Base-by-base conservation (phyloP, 2,113 vertebrate genomes). In the Zosterops japonicus region DNA sequence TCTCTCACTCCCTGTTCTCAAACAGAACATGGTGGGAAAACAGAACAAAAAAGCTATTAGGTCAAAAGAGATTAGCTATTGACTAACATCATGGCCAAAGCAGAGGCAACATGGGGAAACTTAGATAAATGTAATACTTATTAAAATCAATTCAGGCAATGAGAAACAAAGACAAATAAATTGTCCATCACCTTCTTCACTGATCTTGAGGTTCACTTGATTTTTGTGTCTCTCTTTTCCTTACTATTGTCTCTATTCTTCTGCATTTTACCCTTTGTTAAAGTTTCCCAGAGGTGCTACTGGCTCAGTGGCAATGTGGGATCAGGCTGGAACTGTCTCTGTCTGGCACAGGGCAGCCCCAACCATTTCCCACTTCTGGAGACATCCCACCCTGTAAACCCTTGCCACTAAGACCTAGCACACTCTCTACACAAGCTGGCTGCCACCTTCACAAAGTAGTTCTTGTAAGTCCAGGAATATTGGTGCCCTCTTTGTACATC, bases 381-480 rank as follows among this genome's bases (percentile, higher is more conserved):
- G 22, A 50, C 50, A 21, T 12, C 10, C 16, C 8, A 12, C 1
- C 12, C 5, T 5, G 0, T 16, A 44, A 53, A 68, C 31, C 24
- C 19, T 46, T 65, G 25, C 36, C 36, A 20, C 12, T 20, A 63
- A 41, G 27, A 29, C 27, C 27, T 39, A 63, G 36, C 25, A 61
- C 17, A n/a, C 11, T 24, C 9, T 79, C 31, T 18, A 2, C 18
- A 8, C 3, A 9, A 85, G 35, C 63, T 76, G 78, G 36, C 52
- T 61, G 46, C 33, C 36, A 25, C 23, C 31, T 47, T 67, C 47
- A 52, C 42, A n/a, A 61, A 61, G n/a, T 14, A 64, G 35, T 27
- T 79, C 61, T 24, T 0, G 0, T 28, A 83, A 31, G 22, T 63
- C 27, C 28, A 63, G 49, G 11, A 70, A 31, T 61, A 42, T 6